These are phyloP conservation scores for Camelus dromedarius DNA, from an alignment of 2,113 vertebrate species.

Conservation along the genomic window DNA sequence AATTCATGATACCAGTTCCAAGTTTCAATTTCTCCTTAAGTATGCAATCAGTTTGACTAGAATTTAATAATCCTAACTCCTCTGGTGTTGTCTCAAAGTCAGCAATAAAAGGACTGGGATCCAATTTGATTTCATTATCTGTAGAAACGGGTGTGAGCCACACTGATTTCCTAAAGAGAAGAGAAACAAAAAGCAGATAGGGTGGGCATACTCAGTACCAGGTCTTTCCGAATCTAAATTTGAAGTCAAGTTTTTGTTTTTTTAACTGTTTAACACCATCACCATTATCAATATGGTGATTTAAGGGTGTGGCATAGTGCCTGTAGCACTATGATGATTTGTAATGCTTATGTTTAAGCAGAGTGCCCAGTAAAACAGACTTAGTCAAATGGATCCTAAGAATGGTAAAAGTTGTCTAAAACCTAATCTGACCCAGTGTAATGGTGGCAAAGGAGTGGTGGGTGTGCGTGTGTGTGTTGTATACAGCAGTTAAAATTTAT, in stretches of 20 bases:
- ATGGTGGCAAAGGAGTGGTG: accelerated
- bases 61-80: slow-evolving; percentile 56
- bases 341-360: background rate
- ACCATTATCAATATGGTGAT: background rate
- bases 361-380: background rate
- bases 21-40: background rate
- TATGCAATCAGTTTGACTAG: background rate
- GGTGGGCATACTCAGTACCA: background rate
- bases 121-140: background rate
- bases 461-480: too few relatives aligned
- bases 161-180: slow-evolving; percentile 45
- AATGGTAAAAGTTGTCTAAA: background rate
- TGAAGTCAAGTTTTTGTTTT: background rate
- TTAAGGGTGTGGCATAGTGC: background rate
- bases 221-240: background rate
- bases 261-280: background rate
- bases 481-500: background rate
- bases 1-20: background rate
- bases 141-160: slow-evolving; percentile 46
- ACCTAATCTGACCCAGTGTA: background rate
- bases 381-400: background rate
- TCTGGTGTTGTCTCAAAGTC: slow-evolving; percentile 21
- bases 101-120: background rate
- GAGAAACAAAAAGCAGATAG: background rate
- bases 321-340: background rate